Percentiles rank a stretch among this genome's conserved stretches.
These are phyloP conservation scores for Falco naumanni DNA, from an alignment of 2,797 vertebrate species.

Conservation along the genomic window DNA sequence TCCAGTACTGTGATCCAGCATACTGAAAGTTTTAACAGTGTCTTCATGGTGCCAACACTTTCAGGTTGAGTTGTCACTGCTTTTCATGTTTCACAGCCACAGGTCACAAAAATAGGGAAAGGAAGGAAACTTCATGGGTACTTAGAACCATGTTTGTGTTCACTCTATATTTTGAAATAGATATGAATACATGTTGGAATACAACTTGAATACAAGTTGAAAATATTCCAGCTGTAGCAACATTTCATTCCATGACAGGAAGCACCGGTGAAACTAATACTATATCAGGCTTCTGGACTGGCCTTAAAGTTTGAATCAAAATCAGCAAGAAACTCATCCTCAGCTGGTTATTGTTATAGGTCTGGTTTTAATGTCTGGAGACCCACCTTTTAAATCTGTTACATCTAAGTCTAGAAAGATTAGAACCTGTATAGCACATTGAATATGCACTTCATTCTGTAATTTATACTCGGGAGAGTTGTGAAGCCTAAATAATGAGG, in stretches of 20 bases:
- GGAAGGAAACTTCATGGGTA: accelerated
- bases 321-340: background rate
- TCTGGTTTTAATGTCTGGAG: background rate
- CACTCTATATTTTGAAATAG: background rate
- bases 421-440: background rate
- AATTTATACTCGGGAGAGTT: background rate
- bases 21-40: background rate
- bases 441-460: background rate
- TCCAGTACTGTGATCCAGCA: background rate
- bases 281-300: background rate
- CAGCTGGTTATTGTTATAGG: background rate
- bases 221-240: background rate
- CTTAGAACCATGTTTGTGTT: background rate
- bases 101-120: background rate
- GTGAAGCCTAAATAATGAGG: background rate
- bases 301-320: background rate
- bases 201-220: background rate
- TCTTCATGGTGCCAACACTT: background rate
- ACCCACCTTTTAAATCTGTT: background rate
- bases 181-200: background rate
- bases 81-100: background rate
- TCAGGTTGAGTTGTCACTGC: background rate
- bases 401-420: background rate
- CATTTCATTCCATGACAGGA: background rate
- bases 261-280: background rate